A percentile compares a stretch with the other conserved stretches of the same genome.
These are phyloP conservation scores for Plebejus argus DNA, from an alignment of 2,888 invertebrate species.

Conservation along the genomic window DNA sequence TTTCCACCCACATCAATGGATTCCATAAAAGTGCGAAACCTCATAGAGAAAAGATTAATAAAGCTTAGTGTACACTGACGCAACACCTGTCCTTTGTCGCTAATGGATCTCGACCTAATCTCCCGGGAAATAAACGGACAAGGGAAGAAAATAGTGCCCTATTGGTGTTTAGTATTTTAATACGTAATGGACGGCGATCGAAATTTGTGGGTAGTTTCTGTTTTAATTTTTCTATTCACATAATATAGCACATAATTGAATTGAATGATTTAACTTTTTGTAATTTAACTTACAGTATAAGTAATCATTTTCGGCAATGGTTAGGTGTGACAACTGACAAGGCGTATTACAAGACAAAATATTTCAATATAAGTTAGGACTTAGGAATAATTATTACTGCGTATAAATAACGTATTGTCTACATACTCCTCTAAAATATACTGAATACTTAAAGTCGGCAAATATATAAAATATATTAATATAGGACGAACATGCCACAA, in stretches of 20 bases:
- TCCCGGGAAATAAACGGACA: slow-evolving; percentile 42
- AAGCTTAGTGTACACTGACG: slow-evolving; percentile 71
- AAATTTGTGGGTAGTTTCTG: neutral
- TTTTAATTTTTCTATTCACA: neutral
- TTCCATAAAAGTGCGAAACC: slow-evolving; percentile 72
- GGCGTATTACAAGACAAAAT: too few relatives aligned
- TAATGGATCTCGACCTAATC: slow-evolving; percentile 65
- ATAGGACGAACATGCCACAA: slow-evolving; percentile 25
- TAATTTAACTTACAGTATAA: too few relatives aligned
- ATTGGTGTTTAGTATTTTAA: slow-evolving; percentile 11
- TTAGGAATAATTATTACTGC: too few relatives aligned
- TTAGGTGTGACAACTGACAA: too few relatives aligned
- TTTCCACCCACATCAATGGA: slow-evolving; percentile 57
- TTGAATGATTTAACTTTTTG: too few relatives aligned
- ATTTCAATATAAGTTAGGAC: too few relatives aligned
- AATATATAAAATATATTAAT: neutral
- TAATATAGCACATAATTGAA: too few relatives aligned
- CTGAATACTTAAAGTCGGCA: neutral
- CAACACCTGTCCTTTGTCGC: slow-evolving; percentile 78
- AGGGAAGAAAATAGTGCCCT: slow-evolving; percentile 37
- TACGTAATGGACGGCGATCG: slow-evolving; percentile 17
- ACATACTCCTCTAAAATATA: neutral
- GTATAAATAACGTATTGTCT: too few relatives aligned
- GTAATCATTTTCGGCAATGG: too few relatives aligned
- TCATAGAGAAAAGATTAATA: slow-evolving; percentile 77